Percentiles rank a stretch among this genome's conserved stretches.
Evolutionary conservation across 2,113 vertebrate species (phyloP).

Genomic region (Daphoenositta chrysoptera): DNA sequence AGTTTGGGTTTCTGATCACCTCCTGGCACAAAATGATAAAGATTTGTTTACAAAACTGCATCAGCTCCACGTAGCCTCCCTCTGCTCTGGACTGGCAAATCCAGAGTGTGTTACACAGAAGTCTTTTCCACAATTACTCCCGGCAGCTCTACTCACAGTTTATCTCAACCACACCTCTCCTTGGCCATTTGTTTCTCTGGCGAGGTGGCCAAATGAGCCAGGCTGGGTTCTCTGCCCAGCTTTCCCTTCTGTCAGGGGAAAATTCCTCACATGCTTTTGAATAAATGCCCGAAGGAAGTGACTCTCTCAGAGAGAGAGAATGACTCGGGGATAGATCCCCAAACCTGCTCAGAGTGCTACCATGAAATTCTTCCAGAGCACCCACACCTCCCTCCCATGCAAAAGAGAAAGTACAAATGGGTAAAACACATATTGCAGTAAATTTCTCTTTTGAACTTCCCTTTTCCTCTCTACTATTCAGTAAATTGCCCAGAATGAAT

Average conservation of each 20-base stretch:
- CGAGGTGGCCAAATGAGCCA: neutral
- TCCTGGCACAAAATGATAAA: neutral
- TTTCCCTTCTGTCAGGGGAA: neutral
- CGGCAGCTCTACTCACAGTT: neutral
- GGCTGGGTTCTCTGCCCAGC: neutral
- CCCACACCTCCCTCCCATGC: neutral
- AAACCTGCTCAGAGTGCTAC: neutral
- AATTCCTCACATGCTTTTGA: neutral
- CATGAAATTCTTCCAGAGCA: neutral
- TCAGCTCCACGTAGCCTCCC: neutral
- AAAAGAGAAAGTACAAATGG: neutral
- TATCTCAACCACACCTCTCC: neutral
- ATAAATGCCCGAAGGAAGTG: neutral
- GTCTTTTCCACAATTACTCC: neutral
- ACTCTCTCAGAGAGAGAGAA: neutral
- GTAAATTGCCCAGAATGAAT: conserved; percentile 6
- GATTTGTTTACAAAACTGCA: neutral
- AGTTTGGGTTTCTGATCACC: neutral
- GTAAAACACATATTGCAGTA: neutral
- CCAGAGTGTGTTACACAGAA: neutral
- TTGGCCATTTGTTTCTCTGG: neutral
- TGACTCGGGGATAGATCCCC: neutral
- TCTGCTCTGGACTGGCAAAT: neutral
- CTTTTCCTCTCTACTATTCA: neutral
- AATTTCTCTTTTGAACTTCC: neutral